These are phyloP conservation scores for Beris chalybata DNA, from an alignment of 2,888 invertebrate species.

Conservation along the genomic window DNA sequence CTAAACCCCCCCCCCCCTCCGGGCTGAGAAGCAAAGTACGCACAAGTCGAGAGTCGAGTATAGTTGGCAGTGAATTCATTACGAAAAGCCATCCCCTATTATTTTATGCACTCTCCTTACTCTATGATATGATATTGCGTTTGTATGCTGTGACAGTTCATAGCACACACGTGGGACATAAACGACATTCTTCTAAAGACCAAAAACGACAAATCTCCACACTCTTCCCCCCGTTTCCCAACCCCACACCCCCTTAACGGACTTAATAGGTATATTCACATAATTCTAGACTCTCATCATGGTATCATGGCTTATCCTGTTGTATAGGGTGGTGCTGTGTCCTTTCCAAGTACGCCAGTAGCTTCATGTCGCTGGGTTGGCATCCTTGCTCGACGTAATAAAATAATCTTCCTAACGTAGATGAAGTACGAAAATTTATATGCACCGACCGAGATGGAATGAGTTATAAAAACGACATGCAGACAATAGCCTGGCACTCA, in stretches of 20 bases:
- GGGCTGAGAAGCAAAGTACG: background rate
- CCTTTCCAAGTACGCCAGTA: background rate
- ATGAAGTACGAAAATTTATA: slow-evolving; percentile 12
- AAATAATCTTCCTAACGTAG: background rate
- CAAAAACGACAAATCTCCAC: slow-evolving; percentile 24
- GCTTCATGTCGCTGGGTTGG: background rate
- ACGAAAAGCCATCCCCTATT: slow-evolving; percentile 31
- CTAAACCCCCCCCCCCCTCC: too few species aligned
- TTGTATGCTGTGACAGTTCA: slow-evolving; percentile 15
- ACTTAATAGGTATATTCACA: slow-evolving; percentile 36
- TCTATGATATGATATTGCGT: slow-evolving; percentile 9
- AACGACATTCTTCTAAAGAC: slow-evolving; percentile 13
- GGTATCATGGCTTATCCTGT: background rate
- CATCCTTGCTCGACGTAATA: background rate
- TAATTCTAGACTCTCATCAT: slow-evolving; percentile 32
- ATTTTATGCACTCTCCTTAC: slow-evolving; percentile 38
- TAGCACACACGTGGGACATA: slow-evolving; percentile 3
- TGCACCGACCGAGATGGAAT: slow-evolving; percentile 6
- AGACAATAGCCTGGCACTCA: slow-evolving; percentile 4
- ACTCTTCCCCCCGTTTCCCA: background rate
- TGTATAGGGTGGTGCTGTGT: background rate
- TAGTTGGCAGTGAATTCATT: slow-evolving; percentile 35
- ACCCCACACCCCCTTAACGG: slow-evolving; percentile 19
- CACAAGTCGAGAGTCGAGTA: slow-evolving; percentile 3
- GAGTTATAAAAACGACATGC: slow-evolving; percentile 8